Base-by-base conservation (phyloP, 2,888 invertebrate species). In the Agriopis leucophaearia region DNA sequence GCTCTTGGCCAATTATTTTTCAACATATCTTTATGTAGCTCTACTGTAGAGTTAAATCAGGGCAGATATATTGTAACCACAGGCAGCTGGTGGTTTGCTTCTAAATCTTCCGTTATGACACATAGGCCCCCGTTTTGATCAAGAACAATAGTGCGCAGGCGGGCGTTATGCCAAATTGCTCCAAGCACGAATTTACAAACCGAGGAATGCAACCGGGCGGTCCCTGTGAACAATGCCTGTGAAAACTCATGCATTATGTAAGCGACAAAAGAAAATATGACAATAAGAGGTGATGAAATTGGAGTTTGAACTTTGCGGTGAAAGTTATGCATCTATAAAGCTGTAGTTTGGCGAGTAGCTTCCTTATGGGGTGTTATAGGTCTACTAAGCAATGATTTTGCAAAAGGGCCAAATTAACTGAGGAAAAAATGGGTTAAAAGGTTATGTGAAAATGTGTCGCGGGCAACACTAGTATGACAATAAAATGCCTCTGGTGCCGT, bases 91-190 rank as follows among this genome's bases (percentile, higher is more conserved):
- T 57, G 54, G 69, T 48, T 71, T 56, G 75, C 61, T 63, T 65
- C 36, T 83, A 81, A 78, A 82, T 81, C 78, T 74, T 75, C 16
- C 42, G 51, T 42, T 66, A 76, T 78, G 80, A 78, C 80, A 78
- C 79, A 78, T 76, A 73, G 76, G 67, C 66, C 72, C 77, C 75
- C 73, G 72, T 77, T 78, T 77, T 76, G 73, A 74, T 56, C 70
- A 75, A 77, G 81, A 81, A 85, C 84, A 85, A 85, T 82, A 74
- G 78, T 68, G 18, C 59, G 72, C 75, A 64, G 71, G 71, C 79
- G 84, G 88, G 88, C 88, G 77, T 75, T 69, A 78, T 83, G 89
- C 88, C 89, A 89, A 89, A 88, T 86, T 86, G 85, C 84, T 78
- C 78, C 77, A 81, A 83, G 77, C 81, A 80, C 79, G 81, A 79